A percentile compares a stretch with the other conserved stretches of the same genome.
These are phyloP conservation scores for Synergus itoensis DNA, from an alignment of 2,888 invertebrate species.

Conservation along the genomic window DNA sequence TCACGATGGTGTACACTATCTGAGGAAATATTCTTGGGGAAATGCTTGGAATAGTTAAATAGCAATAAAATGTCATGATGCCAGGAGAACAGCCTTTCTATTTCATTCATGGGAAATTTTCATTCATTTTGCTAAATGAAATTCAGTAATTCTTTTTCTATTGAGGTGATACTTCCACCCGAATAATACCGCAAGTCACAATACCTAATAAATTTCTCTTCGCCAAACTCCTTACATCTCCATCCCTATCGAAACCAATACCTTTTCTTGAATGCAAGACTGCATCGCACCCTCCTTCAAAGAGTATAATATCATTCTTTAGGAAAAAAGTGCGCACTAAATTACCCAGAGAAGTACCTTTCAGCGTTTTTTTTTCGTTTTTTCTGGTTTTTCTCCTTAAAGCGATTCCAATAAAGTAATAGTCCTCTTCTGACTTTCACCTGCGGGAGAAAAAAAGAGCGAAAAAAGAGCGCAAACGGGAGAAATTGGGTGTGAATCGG, in stretches of 20 bases:
- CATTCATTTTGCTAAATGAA: background rate
- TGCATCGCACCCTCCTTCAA: background rate
- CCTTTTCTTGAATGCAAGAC: background rate
- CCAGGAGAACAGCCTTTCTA: background rate
- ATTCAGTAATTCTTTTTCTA: background rate
- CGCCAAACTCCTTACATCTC: background rate
- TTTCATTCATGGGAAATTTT: background rate
- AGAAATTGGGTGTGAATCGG: constrained; percentile 56
- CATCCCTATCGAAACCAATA: constrained; percentile 22
- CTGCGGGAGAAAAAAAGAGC: constrained; percentile 41
- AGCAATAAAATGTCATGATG: background rate
- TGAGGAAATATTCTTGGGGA: constrained; percentile 29
- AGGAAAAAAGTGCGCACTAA: constrained; percentile 26
- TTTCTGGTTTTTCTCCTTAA: constrained; percentile 17
- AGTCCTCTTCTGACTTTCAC: constrained; percentile 2
- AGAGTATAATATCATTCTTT: background rate
- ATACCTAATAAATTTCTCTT: constrained; percentile 26
- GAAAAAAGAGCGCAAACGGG: constrained; percentile 43
- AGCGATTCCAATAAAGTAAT: constrained; percentile 34
- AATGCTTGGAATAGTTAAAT: constrained; percentile 30
- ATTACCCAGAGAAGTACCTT: constrained; percentile 35
- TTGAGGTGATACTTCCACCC: background rate
- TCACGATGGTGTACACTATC: constrained; percentile 19
- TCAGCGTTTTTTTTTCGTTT: constrained; percentile 29
- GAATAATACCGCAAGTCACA: constrained; percentile 23